Evolutionary conservation across 92 coral and sea anemone species (phyloP).

Genomic region (Zoanthus gigantus): DNA sequence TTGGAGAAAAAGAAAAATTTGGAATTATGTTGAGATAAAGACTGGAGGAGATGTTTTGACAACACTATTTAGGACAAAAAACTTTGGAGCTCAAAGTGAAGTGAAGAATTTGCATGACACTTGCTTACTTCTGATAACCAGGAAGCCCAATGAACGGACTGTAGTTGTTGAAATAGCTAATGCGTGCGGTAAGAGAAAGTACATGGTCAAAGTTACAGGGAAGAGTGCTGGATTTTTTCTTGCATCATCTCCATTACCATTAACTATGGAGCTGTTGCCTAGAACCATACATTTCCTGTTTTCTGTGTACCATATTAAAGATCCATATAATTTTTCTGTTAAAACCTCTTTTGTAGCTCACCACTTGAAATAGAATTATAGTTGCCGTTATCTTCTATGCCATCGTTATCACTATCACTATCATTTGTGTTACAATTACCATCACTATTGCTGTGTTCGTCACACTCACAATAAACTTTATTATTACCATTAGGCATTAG

Average conservation of each 20-base stretch:
- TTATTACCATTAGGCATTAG: neutral
- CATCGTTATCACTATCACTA: conserved; percentile 3
- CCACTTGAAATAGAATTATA: conserved; percentile 2
- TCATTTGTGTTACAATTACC: conserved; percentile 7
- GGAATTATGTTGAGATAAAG: conserved; percentile 72
- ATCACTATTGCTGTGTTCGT: neutral
- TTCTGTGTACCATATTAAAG: conserved; percentile 71
- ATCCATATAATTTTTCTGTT: conserved; percentile 74
- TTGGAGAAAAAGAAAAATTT: conserved; percentile 44
- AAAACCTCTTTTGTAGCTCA: conserved; percentile 75
- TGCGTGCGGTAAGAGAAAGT: conserved; percentile 71
- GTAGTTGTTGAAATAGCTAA: conserved; percentile 81
- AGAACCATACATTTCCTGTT: conserved; percentile 78
- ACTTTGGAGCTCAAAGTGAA: conserved; percentile 79
- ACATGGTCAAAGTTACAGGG: conserved; percentile 73
- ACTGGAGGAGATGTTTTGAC: conserved; percentile 64
- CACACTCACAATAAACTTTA: neutral
- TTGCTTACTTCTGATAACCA: conserved; percentile 79
- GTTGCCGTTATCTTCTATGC: neutral
- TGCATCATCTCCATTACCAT: conserved; percentile 68
- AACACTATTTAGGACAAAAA: conserved; percentile 64
- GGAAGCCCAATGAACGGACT: conserved; percentile 73
- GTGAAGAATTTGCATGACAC: conserved; percentile 75
- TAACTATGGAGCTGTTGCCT: conserved; percentile 64
- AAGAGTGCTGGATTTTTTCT: conserved; percentile 70